A percentile compares a stretch with the other conserved stretches of the same genome.
These are phyloP conservation scores for Poecilia latipinna DNA, from an alignment of 2,113 vertebrate genomes.

Conservation along the genomic window DNA sequence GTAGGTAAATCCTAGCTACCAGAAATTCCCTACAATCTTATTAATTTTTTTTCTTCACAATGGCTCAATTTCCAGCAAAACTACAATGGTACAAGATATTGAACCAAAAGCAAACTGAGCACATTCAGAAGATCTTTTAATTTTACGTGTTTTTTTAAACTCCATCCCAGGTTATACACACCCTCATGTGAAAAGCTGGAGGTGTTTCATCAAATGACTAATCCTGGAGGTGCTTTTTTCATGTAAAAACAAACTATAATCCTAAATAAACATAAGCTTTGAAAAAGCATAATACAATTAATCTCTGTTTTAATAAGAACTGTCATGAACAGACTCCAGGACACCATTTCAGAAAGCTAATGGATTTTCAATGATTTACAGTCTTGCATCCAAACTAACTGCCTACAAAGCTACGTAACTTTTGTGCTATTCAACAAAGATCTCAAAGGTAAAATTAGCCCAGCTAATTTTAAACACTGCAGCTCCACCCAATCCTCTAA, in stretches of 20 bases:
- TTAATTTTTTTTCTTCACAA: no score
- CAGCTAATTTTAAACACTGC: background rate
- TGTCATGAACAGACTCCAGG: background rate
- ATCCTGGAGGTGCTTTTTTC: background rate
- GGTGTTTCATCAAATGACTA: background rate
- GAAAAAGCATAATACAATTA: background rate
- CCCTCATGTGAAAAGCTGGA: background rate
- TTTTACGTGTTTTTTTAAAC: slow-evolving; percentile 1
- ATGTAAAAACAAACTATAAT: background rate
- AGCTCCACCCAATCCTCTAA: background rate
- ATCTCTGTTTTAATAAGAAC: background rate
- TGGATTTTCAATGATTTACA: background rate
- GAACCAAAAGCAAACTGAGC: background rate
- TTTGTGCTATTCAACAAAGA: background rate
- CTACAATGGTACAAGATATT: background rate
- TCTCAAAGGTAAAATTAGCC: background rate
- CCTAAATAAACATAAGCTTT: background rate
- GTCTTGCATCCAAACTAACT: background rate
- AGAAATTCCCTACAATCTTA: no score
- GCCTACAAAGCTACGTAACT: background rate
- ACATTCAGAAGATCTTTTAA: background rate
- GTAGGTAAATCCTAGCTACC: no score
- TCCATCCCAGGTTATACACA: background rate
- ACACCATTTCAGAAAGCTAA: background rate
- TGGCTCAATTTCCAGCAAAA: no score